These are phyloP conservation scores for Loripinus fragilis DNA, from an alignment of 2,888 invertebrate species.

Conservation along the genomic window DNA sequence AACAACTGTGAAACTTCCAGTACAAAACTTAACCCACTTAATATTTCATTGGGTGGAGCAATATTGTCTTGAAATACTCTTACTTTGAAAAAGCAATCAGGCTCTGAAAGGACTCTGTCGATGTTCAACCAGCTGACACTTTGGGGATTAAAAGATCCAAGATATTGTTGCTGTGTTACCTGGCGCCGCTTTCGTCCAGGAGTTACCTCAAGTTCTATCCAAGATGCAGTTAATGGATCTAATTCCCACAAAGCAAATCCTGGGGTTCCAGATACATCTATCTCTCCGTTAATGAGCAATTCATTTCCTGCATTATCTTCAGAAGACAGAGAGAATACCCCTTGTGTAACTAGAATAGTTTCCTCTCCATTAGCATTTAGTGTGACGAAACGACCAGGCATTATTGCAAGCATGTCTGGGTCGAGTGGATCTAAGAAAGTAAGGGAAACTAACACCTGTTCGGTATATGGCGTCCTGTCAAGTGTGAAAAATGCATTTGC, in stretches of 20 bases:
- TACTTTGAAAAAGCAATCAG: neutral
- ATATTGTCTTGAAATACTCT: neutral
- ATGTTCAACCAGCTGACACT: neutral
- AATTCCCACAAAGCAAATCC: neutral
- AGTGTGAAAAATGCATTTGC: neutral
- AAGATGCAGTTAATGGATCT: neutral
- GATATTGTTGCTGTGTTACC: neutral
- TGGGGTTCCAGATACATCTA: neutral
- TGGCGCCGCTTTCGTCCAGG: neutral
- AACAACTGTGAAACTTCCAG: neutral
- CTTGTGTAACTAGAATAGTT: neutral
- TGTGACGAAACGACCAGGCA: neutral
- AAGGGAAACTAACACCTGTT: neutral
- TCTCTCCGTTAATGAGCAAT: neutral
- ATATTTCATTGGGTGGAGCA: neutral
- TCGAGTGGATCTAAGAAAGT: neutral
- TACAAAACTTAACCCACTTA: neutral
- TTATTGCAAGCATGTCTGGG: neutral
- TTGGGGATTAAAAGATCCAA: neutral
- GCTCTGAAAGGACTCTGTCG: neutral
- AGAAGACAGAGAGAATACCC: neutral
- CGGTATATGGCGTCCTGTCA: neutral
- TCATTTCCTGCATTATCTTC: neutral
- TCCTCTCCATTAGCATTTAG: neutral
- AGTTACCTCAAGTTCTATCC: neutral